These are phyloP conservation scores for Panzeria rudis DNA, from an alignment of 2,888 invertebrate species.

Conservation along the genomic window DNA sequence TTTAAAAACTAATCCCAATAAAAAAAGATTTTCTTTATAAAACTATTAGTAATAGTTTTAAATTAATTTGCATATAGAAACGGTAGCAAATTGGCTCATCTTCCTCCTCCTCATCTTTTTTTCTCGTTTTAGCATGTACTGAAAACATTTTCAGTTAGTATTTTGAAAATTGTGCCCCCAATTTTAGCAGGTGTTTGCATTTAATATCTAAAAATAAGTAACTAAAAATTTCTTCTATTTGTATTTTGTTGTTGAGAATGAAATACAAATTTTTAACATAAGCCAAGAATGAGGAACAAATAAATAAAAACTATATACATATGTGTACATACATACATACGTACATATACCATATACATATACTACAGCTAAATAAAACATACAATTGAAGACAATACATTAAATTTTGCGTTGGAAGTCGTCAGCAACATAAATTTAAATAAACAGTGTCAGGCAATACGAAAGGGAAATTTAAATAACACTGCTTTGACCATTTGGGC, in stretches of 20 bases:
- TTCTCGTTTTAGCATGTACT: neutral
- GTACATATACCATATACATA: neutral
- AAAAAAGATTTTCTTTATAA: conserved; percentile 6
- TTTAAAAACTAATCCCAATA: conserved; percentile 48
- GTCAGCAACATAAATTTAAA: neutral
- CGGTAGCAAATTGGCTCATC: neutral
- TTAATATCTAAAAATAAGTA: conserved; percentile 76
- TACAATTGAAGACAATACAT: conserved; percentile 32
- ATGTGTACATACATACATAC: neutral
- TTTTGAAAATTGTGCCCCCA: conserved; percentile 76
- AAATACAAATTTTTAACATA: conserved; percentile 62
- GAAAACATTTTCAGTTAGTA: conserved; percentile 42
- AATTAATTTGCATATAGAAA: conserved; percentile 12
- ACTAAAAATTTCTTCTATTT: conserved; percentile 10
- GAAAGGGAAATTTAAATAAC: neutral
- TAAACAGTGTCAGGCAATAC: conserved; percentile 8
- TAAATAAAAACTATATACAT: neutral
- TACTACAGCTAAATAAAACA: neutral
- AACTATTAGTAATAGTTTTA: conserved; percentile 44
- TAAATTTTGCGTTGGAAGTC: conserved; percentile 13
- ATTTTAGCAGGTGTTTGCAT: conserved; percentile 81
- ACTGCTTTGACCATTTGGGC: neutral
- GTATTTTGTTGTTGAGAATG: conserved; percentile 42
- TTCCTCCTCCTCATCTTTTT: conserved; percentile 12
- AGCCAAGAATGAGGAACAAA: conserved; percentile 66